These are phyloP conservation scores for Eumaeus atala DNA, from an alignment of 1,140 invertebrate species.

Conservation along the genomic window DNA sequence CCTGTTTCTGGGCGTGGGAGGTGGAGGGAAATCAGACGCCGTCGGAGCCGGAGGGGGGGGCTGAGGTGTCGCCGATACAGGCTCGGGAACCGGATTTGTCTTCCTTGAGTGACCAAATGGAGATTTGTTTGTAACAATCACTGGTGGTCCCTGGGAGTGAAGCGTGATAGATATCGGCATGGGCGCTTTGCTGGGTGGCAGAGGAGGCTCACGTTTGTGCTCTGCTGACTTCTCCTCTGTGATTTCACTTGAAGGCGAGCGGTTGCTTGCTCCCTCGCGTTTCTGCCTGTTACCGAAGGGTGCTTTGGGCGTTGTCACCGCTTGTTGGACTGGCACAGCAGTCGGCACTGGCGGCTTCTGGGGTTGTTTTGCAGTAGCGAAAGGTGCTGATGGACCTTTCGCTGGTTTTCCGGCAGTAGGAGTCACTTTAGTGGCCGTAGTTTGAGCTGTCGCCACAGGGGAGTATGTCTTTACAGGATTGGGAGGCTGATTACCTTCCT, in stretches of 20 bases:
- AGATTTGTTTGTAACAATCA: slow-evolving; percentile 64
- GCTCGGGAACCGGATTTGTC: slow-evolving; percentile 40
- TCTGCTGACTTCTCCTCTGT: slow-evolving; percentile 41
- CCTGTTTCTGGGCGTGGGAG: slow-evolving; percentile 61
- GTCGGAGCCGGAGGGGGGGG: slow-evolving; percentile 61
- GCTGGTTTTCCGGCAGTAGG: slow-evolving; percentile 43
- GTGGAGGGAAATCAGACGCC: slow-evolving; percentile 69
- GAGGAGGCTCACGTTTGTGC: slow-evolving; percentile 53
- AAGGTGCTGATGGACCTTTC: slow-evolving; percentile 56
- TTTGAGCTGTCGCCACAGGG: slow-evolving; percentile 30
- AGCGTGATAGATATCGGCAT: slow-evolving; percentile 62
- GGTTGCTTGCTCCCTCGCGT: slow-evolving; percentile 51
- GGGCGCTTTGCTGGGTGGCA: slow-evolving; percentile 56
- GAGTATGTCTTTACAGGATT: slow-evolving; percentile 40
- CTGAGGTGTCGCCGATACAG: slow-evolving; percentile 47
- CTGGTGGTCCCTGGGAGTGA: slow-evolving; percentile 50
- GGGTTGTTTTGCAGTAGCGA: slow-evolving; percentile 50
- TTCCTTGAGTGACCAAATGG: slow-evolving; percentile 66
- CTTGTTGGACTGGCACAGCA: slow-evolving; percentile 58
- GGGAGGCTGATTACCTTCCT: slow-evolving; percentile 28
- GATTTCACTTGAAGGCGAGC: slow-evolving; percentile 53
- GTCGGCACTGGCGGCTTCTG: slow-evolving; percentile 50
- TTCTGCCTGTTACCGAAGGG: slow-evolving; percentile 69
- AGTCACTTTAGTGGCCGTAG: slow-evolving; percentile 34
- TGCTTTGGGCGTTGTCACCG: slow-evolving; percentile 59